Percentiles rank a stretch among this genome's conserved stretches.
These are phyloP conservation scores for Periphyllus acericola DNA, from an alignment of 2,888 invertebrate genomes.

Conservation along the genomic window DNA sequence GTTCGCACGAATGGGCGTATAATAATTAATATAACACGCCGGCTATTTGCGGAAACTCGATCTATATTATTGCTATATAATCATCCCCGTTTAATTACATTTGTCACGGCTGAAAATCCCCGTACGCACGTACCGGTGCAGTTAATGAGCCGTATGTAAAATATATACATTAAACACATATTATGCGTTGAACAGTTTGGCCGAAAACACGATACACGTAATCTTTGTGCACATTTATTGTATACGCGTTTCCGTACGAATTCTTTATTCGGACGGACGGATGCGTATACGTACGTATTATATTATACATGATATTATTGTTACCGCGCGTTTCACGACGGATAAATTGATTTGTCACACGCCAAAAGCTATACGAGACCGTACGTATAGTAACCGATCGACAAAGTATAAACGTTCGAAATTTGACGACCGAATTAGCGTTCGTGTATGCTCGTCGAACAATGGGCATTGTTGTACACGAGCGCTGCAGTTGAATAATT, in stretches of 20 bases:
- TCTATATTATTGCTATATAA: not conserved
- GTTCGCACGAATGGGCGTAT: too few species aligned
- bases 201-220: not conserved
- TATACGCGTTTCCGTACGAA: not conserved
- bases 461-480: constrained; percentile 33
- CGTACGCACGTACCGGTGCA: too few species aligned
- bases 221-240: not conserved
- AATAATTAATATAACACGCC: too few species aligned
- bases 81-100: too few species aligned
- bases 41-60: not conserved
- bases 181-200: not conserved
- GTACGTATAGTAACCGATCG: not conserved
- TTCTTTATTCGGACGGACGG: not conserved
- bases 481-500: constrained; percentile 32
- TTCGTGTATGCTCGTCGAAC: constrained; percentile 13
- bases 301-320: not conserved
- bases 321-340: not conserved
- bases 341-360: constrained; percentile 14
- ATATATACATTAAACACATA: not conserved
- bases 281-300: not conserved
- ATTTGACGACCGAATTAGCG: constrained; percentile 36
- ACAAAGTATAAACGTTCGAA: constrained; percentile 23
- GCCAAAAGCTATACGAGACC: not conserved
- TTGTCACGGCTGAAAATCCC: too few species aligned
- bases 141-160: too few species aligned